Conservation (phyloP, 2,113 vertebrate species). For the Xenopus borealis region DNA sequence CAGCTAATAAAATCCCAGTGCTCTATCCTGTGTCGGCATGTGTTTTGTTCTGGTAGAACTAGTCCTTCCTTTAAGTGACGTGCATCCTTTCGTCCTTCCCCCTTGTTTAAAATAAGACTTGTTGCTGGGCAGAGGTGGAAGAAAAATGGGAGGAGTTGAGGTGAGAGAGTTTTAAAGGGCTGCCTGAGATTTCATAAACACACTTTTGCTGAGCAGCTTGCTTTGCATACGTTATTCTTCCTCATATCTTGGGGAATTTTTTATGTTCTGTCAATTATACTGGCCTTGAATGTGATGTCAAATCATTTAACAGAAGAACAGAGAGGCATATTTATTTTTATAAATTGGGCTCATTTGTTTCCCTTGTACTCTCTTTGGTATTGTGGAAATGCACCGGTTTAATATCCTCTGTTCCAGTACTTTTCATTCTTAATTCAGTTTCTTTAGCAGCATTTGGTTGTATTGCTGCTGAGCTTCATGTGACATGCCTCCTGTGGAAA, state of each 20-base stretch:
- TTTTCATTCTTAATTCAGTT: no score
- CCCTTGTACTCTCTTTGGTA: no score
- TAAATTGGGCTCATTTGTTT: no score
- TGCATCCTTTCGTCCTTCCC: background rate
- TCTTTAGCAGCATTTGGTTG: no score
- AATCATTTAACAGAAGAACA: no score
- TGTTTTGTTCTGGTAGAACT: conserved; percentile 2
- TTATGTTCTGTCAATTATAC: no score
- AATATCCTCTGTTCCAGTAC: no score
- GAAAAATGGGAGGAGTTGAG: background rate
- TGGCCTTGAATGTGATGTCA: no score
- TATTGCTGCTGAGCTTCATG: no score
- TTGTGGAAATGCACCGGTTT: no score
- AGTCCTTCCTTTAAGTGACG: conserved; percentile 1
- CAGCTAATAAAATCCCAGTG: background rate
- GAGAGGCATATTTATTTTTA: no score
- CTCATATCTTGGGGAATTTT: background rate
- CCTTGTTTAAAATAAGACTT: conserved; percentile 6
- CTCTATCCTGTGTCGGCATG: background rate
- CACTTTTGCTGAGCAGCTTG: background rate
- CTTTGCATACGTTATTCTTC: background rate
- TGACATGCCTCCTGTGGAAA: no score
- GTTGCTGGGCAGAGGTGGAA: conserved; percentile 8
- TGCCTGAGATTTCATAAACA: background rate
- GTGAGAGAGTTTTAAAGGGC: background rate